phyloP scores from a whole-genome alignment of 2,888 invertebrate species.

The Prenolepis imparis region DNA sequence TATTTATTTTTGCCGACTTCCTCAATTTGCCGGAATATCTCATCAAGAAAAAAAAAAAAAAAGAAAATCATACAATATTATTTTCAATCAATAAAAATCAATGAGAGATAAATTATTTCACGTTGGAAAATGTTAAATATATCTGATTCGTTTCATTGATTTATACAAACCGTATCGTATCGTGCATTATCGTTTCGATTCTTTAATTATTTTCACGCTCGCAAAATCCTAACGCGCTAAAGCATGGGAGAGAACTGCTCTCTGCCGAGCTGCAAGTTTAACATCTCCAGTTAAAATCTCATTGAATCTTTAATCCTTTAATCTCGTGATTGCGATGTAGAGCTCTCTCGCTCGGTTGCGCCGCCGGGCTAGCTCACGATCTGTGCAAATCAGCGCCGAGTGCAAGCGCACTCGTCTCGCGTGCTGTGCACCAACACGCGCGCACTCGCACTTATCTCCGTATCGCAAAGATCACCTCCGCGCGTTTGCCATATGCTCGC shows the following conservation, averaged over 20 bases:
- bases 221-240: not conserved
- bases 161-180: not conserved
- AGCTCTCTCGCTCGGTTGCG: not conserved
- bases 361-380: conserved; percentile 18
- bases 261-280: not conserved
- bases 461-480: conserved; percentile 64
- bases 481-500: conserved; percentile 68
- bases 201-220: not conserved
- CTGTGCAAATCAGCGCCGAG: conserved; percentile 24
- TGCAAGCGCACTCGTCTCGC: conserved; percentile 32
- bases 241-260: not conserved
- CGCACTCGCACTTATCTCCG: conserved; percentile 57
- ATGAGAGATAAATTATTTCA: not conserved
- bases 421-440: not conserved
- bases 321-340: conserved; percentile 39
- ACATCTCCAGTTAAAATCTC: conserved; percentile 33
- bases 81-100: not conserved
- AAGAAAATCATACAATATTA: not conserved
- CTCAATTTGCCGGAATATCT: conserved; percentile 28
- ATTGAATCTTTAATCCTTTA: conserved; percentile 44
- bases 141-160: not conserved
- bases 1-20: conserved; percentile 48
- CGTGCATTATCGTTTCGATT: not conserved
- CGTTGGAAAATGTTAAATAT: not conserved
- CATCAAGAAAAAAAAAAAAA: not conserved